phyloP scores from a whole-genome alignment of 2,797 vertebrate genomes.

The Mus spretus region DNA sequence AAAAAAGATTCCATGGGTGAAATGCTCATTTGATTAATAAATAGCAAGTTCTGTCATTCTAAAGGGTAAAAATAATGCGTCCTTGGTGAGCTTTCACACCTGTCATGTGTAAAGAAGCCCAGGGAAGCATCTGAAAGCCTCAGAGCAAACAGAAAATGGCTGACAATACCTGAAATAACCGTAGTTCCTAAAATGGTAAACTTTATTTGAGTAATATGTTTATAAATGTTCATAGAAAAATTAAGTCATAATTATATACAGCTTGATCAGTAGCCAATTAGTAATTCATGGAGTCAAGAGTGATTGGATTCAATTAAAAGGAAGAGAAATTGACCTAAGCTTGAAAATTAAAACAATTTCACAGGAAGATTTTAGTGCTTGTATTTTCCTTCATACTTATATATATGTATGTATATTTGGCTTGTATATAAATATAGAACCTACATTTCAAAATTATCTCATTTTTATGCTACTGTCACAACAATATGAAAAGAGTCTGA shows the following conservation, averaged over 20 bases:
- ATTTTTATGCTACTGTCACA: slow-evolving; percentile 5
- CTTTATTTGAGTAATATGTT: slow-evolving; percentile 50
- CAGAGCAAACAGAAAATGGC: slow-evolving; percentile 34
- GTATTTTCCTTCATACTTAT: slow-evolving; percentile 15
- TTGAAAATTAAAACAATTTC: slow-evolving; percentile 65
- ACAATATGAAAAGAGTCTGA: slow-evolving; percentile 47
- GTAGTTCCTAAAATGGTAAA: neutral
- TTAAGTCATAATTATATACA: slow-evolving; percentile 61
- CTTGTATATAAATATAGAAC: neutral
- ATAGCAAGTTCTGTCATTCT: slow-evolving; percentile 48
- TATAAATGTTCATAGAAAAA: slow-evolving; percentile 44
- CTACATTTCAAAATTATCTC: slow-evolving; percentile 49
- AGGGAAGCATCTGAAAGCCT: neutral
- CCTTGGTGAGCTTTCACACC: neutral
- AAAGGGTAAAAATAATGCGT: neutral
- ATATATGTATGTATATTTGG: neutral
- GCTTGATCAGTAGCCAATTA: slow-evolving; percentile 62
- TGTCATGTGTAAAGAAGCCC: neutral
- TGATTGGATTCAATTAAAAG: neutral
- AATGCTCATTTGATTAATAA: slow-evolving; percentile 75
- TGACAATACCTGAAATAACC: slow-evolving; percentile 37
- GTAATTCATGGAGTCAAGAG: neutral
- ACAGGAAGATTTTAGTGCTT: slow-evolving; percentile 46
- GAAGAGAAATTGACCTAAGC: slow-evolving; percentile 25
- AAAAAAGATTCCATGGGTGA: neutral